These are phyloP conservation scores for Adelognathus sp. DNA, from an alignment of 2,888 invertebrate species.

Conservation along the genomic window DNA sequence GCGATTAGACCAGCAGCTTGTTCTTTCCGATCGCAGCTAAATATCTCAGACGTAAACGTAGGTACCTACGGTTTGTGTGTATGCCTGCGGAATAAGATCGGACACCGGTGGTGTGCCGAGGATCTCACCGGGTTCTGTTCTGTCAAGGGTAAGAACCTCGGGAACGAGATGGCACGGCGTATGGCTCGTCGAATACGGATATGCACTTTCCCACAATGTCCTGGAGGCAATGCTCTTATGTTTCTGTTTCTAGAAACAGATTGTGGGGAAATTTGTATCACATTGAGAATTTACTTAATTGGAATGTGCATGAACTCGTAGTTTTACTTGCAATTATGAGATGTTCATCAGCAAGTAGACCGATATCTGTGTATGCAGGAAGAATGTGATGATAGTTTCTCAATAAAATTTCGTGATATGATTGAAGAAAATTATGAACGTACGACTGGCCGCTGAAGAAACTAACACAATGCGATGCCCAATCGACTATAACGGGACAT, in stretches of 20 bases:
- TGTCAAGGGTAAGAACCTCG: constrained; percentile 49
- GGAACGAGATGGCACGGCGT: constrained; percentile 31
- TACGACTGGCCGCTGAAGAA: too few relatives aligned
- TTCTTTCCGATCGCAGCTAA: constrained; percentile 74
- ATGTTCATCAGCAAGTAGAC: too few relatives aligned
- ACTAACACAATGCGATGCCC: too few relatives aligned
- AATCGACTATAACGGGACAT: too few relatives aligned
- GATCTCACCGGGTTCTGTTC: constrained; percentile 55
- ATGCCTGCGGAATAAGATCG: constrained; percentile 38
- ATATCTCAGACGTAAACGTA: constrained; percentile 67
- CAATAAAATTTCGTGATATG: too few relatives aligned
- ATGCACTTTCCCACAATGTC: constrained; percentile 11
- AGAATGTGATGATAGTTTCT: too few relatives aligned
- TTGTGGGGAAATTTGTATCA: constrained; percentile 2
- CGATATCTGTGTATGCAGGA: too few relatives aligned
- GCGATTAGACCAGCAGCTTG: constrained; percentile 74
- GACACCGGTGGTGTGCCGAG: constrained; percentile 38
- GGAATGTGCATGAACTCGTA: too few relatives aligned
- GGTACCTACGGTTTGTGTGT: not conserved
- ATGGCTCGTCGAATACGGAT: not conserved
- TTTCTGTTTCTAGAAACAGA: not conserved
- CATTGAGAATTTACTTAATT: too few relatives aligned
- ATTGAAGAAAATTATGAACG: too few relatives aligned
- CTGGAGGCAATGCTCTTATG: constrained; percentile 1
- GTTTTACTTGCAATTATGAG: too few relatives aligned